phyloP scores from a whole-genome alignment of 2,888 invertebrate genomes.

The Schizaphis graminum region DNA sequence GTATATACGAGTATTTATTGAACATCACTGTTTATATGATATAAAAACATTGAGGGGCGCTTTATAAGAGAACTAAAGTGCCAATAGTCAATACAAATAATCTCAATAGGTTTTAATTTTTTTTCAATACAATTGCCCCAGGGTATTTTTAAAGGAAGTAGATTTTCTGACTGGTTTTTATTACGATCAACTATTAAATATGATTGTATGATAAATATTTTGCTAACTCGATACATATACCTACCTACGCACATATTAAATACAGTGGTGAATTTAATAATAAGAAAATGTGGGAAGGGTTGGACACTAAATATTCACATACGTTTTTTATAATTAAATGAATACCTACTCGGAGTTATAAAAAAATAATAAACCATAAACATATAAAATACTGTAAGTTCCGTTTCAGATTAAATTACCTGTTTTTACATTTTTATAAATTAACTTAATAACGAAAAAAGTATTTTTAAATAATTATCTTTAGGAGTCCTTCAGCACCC shows the following conservation, averaged over 20 bases:
- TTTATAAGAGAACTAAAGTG: not conserved
- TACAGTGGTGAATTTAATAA: not conserved
- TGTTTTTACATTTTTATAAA: not conserved
- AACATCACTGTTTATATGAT: not conserved
- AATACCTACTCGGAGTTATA: not conserved
- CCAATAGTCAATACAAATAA: not conserved
- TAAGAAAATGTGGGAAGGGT: not conserved
- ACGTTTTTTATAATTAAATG: not conserved
- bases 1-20: not conserved
- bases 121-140: not conserved
- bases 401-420: not conserved
- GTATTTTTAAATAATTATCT: not conserved
- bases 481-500: not conserved
- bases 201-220: not conserved
- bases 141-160: slow-evolving; percentile 23
- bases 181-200: slow-evolving; percentile 20
- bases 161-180: slow-evolving; percentile 47
- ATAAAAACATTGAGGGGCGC: not conserved
- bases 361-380: not conserved
- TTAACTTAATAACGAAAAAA: not conserved
- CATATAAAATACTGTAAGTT: not conserved
- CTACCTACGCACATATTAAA: not conserved
- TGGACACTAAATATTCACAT: not conserved
- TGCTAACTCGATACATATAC: not conserved
- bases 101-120: not conserved